Base-by-base conservation (phyloP, 2,113 vertebrate species). In the Colaptes auratus region DNA sequence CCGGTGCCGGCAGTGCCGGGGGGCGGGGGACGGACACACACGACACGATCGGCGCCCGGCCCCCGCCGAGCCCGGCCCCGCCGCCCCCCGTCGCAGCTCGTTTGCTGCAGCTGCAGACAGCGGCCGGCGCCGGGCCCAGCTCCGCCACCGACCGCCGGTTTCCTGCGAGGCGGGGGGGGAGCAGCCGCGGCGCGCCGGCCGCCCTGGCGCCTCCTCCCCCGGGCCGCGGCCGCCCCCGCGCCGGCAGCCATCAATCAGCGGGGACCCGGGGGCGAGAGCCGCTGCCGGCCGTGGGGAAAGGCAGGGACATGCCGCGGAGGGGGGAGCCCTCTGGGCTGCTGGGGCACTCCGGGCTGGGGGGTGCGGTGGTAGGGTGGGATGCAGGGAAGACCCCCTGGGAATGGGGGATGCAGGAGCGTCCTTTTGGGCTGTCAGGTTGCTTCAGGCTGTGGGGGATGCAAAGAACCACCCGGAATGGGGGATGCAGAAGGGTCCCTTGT, bases 151-250 rank as follows among this genome's bases (percentile, higher is more conserved):
- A 89, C 80, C 80, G 74, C 86, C 78, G 89, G 89, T 92, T 92
- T 92, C 89, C 93, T 94, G 93, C 86, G 80, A 70, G 74, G 80
- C 74, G 64, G 19, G 19, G 78, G 73, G 61, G 85, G 95, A 93
- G 97, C 53, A 88, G 97, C 97, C 96, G 97, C 94, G 97, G 93
- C 96, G 97, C 95, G 97, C 95, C 96, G 97, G 67, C 89, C 31
- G 94, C 96, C 89, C 95, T 93, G 97, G 97, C 97, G 96, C 96
- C 97, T 96, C 94, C 94, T 79, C 92, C 97, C 95, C 95, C 97
- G 97, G 96, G 31, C 72, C 17, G 58, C 65, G 56, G 39, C 76
- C 31, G 33, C 81, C 82, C 66, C 87, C 52, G 69, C 25, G 70
- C 53, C 46, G 44, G 75, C 58, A 31, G 11, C 73, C 48, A 8